Evolutionary conservation across 1,140 invertebrate genomes (phyloP).

Genomic region (Diorhabda sublineata): DNA sequence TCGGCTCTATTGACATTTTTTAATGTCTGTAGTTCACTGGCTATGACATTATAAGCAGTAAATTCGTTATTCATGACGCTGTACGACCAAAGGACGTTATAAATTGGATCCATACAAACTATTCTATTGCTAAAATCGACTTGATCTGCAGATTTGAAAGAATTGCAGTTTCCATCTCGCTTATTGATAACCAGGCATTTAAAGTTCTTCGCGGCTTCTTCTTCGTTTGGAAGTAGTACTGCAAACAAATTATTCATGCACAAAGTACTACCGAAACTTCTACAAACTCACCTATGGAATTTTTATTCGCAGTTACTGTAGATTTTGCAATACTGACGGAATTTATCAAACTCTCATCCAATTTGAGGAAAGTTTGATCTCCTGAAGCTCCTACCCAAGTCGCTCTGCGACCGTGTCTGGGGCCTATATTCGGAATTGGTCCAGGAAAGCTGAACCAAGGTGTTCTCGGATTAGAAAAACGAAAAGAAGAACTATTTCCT

Average conservation of each 20-base stretch:
- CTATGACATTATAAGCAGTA: slow-evolving; percentile 77
- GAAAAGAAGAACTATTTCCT: slow-evolving; percentile 34
- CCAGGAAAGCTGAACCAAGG: slow-evolving; percentile 81
- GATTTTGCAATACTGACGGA: slow-evolving; percentile 79
- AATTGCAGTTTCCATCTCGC: slow-evolving; percentile 75
- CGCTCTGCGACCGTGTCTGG: slow-evolving; percentile 73
- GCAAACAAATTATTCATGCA: slow-evolving; percentile 28
- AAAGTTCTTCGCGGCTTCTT: slow-evolving; percentile 63
- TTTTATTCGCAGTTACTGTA: slow-evolving; percentile 83
- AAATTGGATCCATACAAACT: slow-evolving; percentile 82
- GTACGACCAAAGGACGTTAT: slow-evolving; percentile 82
- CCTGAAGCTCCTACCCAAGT: slow-evolving; percentile 92
- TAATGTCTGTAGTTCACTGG: slow-evolving; percentile 53
- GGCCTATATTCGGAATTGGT: slow-evolving; percentile 73
- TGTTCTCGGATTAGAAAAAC: slow-evolving; percentile 43
- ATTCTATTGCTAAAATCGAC: slow-evolving; percentile 71
- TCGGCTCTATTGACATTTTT: slow-evolving; percentile 16
- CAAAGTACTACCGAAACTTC: too few species aligned
- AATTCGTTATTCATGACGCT: slow-evolving; percentile 67
- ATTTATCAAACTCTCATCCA: slow-evolving; percentile 90
- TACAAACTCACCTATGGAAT: slow-evolving; percentile 68
- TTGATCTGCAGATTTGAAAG: slow-evolving; percentile 73
- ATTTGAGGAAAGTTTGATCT: slow-evolving; percentile 91
- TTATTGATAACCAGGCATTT: slow-evolving; percentile 83
- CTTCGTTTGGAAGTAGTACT: slow-evolving; percentile 67